Percentiles rank a stretch among this genome's conserved stretches.
These are phyloP conservation scores for Acrobasis suavella DNA, from an alignment of 2,888 invertebrate genomes.

Conservation along the genomic window DNA sequence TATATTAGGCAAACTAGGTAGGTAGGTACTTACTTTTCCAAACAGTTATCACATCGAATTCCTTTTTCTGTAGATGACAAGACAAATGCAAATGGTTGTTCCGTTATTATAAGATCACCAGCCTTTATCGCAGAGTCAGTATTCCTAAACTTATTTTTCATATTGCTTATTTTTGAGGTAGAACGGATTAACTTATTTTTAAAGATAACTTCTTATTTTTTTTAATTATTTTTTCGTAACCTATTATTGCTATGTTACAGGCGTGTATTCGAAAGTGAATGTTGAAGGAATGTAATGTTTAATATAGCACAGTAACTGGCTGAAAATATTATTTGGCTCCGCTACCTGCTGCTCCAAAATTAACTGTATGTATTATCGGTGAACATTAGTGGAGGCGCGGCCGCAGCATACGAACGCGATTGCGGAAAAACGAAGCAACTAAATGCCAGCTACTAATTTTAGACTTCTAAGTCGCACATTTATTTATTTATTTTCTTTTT, in stretches of 20 bases:
- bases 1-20: constrained; percentile 8
- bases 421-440: constrained; percentile 58
- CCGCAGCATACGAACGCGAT: constrained; percentile 50
- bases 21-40: constrained; percentile 82
- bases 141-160: constrained; percentile 73
- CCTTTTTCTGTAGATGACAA: constrained; percentile 87
- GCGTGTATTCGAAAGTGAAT: constrained; percentile 45
- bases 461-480: constrained; percentile 31
- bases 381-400: constrained; percentile 65
- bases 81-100: constrained; percentile 89
- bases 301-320: constrained; percentile 46
- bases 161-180: constrained; percentile 40
- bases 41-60: constrained; percentile 89
- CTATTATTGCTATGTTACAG: constrained; percentile 29
- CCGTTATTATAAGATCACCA: constrained; percentile 86
- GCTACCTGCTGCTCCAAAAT: constrained; percentile 68
- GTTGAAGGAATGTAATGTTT: constrained; percentile 56
- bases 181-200: constrained; percentile 25
- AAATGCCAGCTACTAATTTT: constrained; percentile 53
- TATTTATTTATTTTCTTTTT: constrained; percentile 18
- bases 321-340: constrained; percentile 66
- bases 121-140: constrained; percentile 73
- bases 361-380: constrained; percentile 62
- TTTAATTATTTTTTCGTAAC: constrained; percentile 18
- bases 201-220: constrained; percentile 14